Conservation (phyloP, 2,113 vertebrate species). For the Neomonachus schauinslandi region DNA sequence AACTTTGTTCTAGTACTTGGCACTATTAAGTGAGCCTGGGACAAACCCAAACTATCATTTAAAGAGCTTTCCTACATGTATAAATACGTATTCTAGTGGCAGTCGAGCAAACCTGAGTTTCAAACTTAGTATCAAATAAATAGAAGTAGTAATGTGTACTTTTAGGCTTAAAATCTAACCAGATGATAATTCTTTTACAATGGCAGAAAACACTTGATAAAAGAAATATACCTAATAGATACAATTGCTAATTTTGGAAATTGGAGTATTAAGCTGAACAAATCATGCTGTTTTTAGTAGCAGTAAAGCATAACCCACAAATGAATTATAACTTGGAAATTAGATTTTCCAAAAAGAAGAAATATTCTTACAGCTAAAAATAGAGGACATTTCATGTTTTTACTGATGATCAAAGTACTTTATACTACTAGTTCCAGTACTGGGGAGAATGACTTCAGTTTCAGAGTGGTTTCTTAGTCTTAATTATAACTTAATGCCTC, state of each 20-base stretch:
- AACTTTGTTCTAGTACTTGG: slow-evolving; percentile 59
- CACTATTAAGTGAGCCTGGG: slow-evolving; percentile 58
- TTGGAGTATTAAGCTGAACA: slow-evolving; percentile 19
- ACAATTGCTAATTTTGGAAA: slow-evolving; percentile 51
- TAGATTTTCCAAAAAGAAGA: slow-evolving; percentile 60
- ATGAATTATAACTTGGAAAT: slow-evolving; percentile 62
- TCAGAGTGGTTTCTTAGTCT: slow-evolving; percentile 45
- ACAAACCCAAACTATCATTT: neutral
- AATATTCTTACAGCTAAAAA: slow-evolving; percentile 74
- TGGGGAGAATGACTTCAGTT: slow-evolving; percentile 76
- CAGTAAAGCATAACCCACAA: slow-evolving; percentile 51
- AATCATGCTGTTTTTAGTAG: slow-evolving; percentile 60
- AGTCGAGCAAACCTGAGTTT: slow-evolving; percentile 29
- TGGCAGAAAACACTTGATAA: slow-evolving; percentile 60
- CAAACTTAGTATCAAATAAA: slow-evolving; percentile 56
- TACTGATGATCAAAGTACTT: slow-evolving; percentile 60
- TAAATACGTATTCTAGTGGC: slow-evolving; percentile 18
- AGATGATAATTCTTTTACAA: slow-evolving; percentile 57
- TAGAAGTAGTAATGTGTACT: slow-evolving; percentile 47
- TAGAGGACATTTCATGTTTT: slow-evolving; percentile 75
- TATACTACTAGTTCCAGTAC: slow-evolving; percentile 76
- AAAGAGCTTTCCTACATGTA: slow-evolving; percentile 23
- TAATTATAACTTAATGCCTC: slow-evolving; percentile 49
- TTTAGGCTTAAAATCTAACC: slow-evolving; percentile 57
- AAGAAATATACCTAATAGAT: slow-evolving; percentile 1